Percentiles rank a stretch among this genome's conserved stretches.
Evolutionary conservation across 2,888 invertebrate genomes (phyloP).

Genomic region (Cerastoderma edule): DNA sequence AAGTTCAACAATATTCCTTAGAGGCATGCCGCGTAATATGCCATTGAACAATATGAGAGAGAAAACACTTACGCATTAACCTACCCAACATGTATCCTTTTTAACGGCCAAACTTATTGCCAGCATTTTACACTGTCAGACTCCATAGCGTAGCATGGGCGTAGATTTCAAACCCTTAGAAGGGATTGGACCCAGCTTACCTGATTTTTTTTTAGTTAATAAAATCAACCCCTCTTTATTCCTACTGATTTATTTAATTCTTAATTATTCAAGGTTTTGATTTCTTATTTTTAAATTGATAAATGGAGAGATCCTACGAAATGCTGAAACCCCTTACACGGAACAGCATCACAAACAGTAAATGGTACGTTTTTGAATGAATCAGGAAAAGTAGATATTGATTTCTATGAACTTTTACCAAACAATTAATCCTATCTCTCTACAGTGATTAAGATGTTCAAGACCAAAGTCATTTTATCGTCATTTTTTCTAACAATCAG

Average conservation of each 20-base stretch:
- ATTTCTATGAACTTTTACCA: too few species aligned
- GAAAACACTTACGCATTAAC: constrained; percentile 64
- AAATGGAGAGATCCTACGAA: background rate
- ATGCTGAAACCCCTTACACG: constrained; percentile 4
- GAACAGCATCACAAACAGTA: background rate
- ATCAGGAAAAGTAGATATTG: background rate
- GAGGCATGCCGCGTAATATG: too few species aligned
- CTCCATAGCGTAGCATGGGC: constrained; percentile 52
- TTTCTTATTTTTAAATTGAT: background rate
- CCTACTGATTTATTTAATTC: background rate
- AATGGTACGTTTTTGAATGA: background rate
- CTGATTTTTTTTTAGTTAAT: constrained; percentile 36
- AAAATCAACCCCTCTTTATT: background rate
- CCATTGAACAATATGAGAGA: background rate
- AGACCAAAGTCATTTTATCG: too few species aligned
- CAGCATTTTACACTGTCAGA: constrained; percentile 9
- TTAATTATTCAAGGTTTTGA: background rate
- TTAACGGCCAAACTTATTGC: constrained; percentile 1
- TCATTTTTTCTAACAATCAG: too few species aligned
- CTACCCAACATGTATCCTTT: constrained; percentile 52
- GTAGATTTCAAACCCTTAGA: constrained; percentile 23
- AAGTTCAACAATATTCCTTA: too few species aligned
- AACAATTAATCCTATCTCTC: too few species aligned
- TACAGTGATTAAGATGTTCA: too few species aligned
- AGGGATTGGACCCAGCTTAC: constrained; percentile 56